These are phyloP conservation scores for Argyresthia goedartella DNA, from an alignment of 2,888 invertebrate species.

Conservation along the genomic window DNA sequence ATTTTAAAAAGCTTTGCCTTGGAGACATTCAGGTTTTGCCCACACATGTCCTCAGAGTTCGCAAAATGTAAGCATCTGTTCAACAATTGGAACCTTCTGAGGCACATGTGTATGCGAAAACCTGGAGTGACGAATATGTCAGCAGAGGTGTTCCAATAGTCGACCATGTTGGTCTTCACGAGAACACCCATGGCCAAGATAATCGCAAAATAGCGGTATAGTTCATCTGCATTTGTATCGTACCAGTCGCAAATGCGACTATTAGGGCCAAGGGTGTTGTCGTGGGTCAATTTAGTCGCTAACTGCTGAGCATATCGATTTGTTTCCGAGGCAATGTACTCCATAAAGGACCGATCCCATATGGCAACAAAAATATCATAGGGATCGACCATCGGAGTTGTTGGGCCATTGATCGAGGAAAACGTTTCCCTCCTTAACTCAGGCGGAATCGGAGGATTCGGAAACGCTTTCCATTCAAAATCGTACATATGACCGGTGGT, in stretches of 20 bases:
- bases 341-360: too few species aligned
- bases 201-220: too few species aligned
- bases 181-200: too few species aligned
- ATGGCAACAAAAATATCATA: too few species aligned
- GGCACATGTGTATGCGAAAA: slow-evolving; percentile 1
- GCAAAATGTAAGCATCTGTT: slow-evolving; percentile 2
- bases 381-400: too few species aligned
- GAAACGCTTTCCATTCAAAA: background rate
- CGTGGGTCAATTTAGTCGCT: slow-evolving; percentile 1
- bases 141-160: slow-evolving; percentile 1
- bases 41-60: too few species aligned
- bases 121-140: slow-evolving; percentile 1
- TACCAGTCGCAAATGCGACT: too few species aligned
- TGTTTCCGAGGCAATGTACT: too few species aligned
- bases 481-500: background rate
- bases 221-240: too few species aligned
- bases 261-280: background rate
- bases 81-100: background rate
- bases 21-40: background rate
- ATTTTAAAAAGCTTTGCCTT: slow-evolving; percentile 2
- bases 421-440: too few species aligned
- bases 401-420: too few species aligned
- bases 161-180: too few species aligned
- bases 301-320: slow-evolving; percentile 18
- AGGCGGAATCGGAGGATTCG: background rate